Conservation (phyloP, 2,113 vertebrate species). For the Apodemus sylvaticus region DNA sequence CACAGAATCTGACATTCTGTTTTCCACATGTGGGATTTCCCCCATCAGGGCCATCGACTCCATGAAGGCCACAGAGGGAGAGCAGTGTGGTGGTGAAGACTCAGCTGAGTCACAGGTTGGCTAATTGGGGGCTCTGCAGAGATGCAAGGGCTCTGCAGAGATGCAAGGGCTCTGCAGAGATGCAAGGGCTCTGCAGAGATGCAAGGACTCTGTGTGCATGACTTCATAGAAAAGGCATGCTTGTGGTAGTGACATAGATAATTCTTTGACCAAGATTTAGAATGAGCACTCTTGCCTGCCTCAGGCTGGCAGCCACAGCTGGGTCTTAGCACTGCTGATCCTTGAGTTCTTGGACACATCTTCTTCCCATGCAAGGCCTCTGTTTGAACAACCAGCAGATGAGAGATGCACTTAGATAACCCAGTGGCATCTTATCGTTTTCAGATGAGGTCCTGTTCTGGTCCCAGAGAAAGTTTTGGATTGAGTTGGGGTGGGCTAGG, state of each 20-base stretch:
- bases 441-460: neutral
- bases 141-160: neutral
- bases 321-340: neutral
- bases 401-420: neutral
- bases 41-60: neutral
- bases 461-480: neutral
- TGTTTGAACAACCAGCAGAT: neutral
- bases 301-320: neutral
- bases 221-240: neutral
- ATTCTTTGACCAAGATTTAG: neutral
- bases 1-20: neutral
- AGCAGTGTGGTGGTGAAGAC: neutral
- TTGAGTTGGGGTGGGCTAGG: neutral
- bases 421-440: neutral
- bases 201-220: neutral
- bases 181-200: neutral
- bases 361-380: neutral
- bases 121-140: neutral
- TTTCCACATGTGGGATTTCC: neutral
- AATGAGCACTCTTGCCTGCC: rapidly evolving
- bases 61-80: neutral
- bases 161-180: neutral
- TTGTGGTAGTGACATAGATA: neutral
- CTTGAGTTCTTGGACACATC: neutral
- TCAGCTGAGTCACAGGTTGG: neutral